Conservation (phyloP, 2,888 invertebrate species). For the Drosophila heteroneura region DNA sequence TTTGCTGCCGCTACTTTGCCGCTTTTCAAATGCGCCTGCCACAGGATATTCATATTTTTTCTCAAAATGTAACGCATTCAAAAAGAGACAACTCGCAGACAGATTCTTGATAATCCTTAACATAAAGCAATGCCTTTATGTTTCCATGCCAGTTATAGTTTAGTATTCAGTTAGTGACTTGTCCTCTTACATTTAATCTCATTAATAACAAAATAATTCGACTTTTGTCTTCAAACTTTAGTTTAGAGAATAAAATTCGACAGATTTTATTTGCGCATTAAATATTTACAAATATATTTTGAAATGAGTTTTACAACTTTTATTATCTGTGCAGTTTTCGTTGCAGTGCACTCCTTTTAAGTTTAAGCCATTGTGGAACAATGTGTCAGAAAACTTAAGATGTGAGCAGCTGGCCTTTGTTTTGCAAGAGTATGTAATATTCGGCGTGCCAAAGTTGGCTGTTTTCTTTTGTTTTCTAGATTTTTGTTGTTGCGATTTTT, state of each 20-base stretch:
- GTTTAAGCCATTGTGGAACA: background rate
- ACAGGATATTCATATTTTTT: background rate
- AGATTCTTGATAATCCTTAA: background rate
- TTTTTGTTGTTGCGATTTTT: constrained; percentile 22
- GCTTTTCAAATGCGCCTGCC: constrained; percentile 3
- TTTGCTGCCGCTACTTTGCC: constrained; percentile 17
- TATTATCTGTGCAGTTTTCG: rapidly evolving
- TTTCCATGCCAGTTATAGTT: background rate
- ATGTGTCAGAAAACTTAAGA: background rate
- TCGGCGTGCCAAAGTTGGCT: background rate
- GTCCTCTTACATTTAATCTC: background rate
- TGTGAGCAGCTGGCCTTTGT: background rate
- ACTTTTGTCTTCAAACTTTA: background rate
- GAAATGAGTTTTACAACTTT: background rate
- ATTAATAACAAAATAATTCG: background rate
- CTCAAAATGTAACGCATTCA: background rate
- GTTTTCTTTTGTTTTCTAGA: constrained; percentile 17
- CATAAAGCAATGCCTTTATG: background rate
- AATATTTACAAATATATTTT: background rate
- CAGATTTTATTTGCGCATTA: background rate
- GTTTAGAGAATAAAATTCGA: background rate
- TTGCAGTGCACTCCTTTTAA: background rate
- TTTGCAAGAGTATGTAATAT: background rate
- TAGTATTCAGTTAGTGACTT: background rate
- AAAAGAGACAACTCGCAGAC: background rate